phyloP scores from a whole-genome alignment of 2,113 vertebrate genomes.

The Merops nubicus region DNA sequence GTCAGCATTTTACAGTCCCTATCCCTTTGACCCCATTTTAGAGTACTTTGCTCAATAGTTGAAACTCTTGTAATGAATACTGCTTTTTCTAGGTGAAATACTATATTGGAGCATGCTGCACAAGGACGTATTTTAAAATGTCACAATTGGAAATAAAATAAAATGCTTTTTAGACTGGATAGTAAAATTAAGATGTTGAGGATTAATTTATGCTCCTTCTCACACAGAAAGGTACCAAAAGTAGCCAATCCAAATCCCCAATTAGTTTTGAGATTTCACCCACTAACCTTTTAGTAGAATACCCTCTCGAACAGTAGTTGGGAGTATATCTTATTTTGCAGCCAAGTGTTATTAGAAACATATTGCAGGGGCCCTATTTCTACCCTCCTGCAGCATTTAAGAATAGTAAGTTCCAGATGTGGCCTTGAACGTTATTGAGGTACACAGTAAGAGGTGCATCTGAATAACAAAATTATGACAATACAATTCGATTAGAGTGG shows the following conservation, averaged over 20 bases:
- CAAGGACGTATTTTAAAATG: not conserved
- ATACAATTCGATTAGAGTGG: slow-evolving; percentile 81
- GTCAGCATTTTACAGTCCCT: slow-evolving; percentile 48
- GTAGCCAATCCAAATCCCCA: not conserved
- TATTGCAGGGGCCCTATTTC: not conserved
- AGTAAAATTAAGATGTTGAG: not conserved
- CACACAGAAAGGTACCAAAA: not conserved
- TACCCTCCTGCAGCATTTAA: not conserved
- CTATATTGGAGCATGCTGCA: not conserved
- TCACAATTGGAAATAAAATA: not conserved
- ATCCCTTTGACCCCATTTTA: not conserved
- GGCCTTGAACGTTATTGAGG: slow-evolving; percentile 66
- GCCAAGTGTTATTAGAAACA: not conserved
- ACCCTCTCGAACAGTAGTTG: not conserved
- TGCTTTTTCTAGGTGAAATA: not conserved
- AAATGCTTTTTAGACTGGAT: not conserved
- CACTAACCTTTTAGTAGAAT: not conserved
- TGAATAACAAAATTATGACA: slow-evolving; percentile 84
- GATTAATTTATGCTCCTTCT: not conserved
- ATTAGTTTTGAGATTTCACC: not conserved
- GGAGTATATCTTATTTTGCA: not conserved
- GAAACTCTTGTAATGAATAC: slow-evolving; percentile 18
- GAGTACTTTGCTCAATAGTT: slow-evolving; percentile 16
- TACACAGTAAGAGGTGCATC: slow-evolving; percentile 67
- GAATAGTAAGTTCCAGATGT: slow-evolving; percentile 13